phyloP scores from a whole-genome alignment of 2,113 vertebrate species.

The Typhlomys cinereus region DNA sequence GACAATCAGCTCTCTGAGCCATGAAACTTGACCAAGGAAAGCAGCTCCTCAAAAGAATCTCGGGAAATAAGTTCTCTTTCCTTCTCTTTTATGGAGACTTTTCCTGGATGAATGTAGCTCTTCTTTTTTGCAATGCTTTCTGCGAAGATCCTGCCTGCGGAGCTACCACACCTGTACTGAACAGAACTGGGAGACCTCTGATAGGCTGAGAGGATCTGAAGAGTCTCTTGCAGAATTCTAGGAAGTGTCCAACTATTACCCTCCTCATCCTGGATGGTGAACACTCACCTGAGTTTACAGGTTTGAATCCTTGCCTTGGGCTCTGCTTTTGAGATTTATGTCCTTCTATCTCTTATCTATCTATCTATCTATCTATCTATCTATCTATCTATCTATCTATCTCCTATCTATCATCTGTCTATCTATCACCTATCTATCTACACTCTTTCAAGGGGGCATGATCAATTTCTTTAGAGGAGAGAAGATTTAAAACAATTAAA shows the following conservation, averaged over 20 bases:
- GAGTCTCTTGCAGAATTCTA: not conserved
- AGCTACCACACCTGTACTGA: fast-evolving
- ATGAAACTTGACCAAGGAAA: not conserved
- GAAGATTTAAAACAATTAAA: not conserved
- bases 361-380: no score
- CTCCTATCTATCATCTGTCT: no score
- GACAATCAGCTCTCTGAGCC: not conserved
- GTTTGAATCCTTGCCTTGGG: not conserved
- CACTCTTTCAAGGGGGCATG: not conserved
- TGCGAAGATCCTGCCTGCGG: not conserved
- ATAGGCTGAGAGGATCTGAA: not conserved
- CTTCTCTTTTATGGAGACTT: not conserved
- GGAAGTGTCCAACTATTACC: not conserved
- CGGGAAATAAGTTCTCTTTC: not conserved
- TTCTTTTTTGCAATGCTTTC: not conserved
- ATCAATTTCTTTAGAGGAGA: not conserved
- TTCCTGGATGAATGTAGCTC: not conserved
- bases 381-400: no score
- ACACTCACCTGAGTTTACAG: not conserved
- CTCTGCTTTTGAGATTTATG: not conserved
- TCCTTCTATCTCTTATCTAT: no score
- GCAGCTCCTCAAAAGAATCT: not conserved
- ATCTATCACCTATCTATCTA: not conserved
- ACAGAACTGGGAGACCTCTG: no score
- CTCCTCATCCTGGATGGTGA: not conserved